These are phyloP conservation scores for Phalacrocorax pelagicus DNA, from an alignment of 2,113 vertebrate genomes.

Conservation along the genomic window DNA sequence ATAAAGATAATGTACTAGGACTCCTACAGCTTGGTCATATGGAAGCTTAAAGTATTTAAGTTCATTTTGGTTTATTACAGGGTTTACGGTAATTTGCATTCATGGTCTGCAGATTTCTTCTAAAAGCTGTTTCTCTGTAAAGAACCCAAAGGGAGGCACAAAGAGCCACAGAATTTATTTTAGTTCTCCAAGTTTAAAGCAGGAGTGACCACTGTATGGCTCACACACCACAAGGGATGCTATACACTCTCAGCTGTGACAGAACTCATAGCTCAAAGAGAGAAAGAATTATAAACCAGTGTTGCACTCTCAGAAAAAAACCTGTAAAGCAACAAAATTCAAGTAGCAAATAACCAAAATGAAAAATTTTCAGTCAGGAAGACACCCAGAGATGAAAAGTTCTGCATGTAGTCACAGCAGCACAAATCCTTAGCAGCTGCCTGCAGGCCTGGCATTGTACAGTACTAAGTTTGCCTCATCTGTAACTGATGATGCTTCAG, in stretches of 20 bases:
- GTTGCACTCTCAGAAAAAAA: neutral
- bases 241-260: neutral
- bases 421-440: neutral
- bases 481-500: neutral
- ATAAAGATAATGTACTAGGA: conserved; percentile 41
- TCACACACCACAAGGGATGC: neutral
- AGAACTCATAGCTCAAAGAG: neutral
- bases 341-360: neutral
- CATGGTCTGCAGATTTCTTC: conserved; percentile 17
- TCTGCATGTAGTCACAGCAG: neutral
- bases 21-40: conserved; percentile 34
- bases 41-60: conserved; percentile 44
- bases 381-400: neutral
- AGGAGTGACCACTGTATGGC: neutral
- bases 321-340: neutral
- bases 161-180: neutral
- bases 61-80: conserved; percentile 34
- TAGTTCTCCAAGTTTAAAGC: neutral
- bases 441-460: neutral
- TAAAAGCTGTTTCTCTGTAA: neutral
- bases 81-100: conserved; percentile 27
- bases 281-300: neutral
- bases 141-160: neutral
- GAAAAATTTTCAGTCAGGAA: neutral
- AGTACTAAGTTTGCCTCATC: neutral